phyloP scores from a whole-genome alignment of 2,113 vertebrate species.

The Pongo pygmaeus region DNA sequence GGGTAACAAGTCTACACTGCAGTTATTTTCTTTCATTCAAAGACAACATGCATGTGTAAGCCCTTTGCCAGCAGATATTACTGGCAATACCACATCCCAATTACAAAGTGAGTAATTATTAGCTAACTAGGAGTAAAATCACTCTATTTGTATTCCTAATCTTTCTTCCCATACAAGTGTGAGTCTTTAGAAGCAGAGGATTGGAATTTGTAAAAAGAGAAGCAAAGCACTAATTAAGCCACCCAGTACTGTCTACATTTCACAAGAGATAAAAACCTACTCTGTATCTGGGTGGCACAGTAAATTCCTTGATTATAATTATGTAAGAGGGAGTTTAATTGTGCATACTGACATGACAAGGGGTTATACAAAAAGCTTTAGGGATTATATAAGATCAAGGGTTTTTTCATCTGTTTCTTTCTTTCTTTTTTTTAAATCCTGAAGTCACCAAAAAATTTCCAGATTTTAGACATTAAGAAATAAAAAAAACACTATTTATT shows the following conservation, averaged over 20 bases:
- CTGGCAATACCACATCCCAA: neutral
- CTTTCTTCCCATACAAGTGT: conserved; percentile 52
- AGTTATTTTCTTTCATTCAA: neutral
- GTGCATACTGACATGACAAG: conserved; percentile 64
- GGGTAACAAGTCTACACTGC: neutral
- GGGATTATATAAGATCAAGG: conserved; percentile 69
- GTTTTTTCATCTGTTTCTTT: conserved; percentile 60
- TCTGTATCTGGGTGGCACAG: conserved; percentile 71
- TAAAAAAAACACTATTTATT: neutral
- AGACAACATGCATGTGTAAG: accelerated
- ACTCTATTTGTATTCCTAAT: conserved; percentile 66
- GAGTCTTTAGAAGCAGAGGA: conserved; percentile 57
- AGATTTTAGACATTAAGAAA: conserved; percentile 37
- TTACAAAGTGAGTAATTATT: conserved; percentile 67
- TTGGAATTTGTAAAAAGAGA: conserved; percentile 63
- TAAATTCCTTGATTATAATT: conserved; percentile 67
- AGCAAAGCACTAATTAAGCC: conserved; percentile 75
- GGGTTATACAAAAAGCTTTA: conserved; percentile 68
- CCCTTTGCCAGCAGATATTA: neutral
- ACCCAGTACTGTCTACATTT: conserved; percentile 67
- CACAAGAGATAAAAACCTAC: conserved; percentile 73
- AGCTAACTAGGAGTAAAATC: conserved; percentile 54
- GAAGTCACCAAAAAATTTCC: conserved; percentile 43
- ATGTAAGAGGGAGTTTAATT: conserved; percentile 57
- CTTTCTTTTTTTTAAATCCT: conserved; percentile 24